Evolutionary conservation across 2,113 vertebrate genomes (phyloP).

Genomic region (Leptodactylus fuscus): DNA sequence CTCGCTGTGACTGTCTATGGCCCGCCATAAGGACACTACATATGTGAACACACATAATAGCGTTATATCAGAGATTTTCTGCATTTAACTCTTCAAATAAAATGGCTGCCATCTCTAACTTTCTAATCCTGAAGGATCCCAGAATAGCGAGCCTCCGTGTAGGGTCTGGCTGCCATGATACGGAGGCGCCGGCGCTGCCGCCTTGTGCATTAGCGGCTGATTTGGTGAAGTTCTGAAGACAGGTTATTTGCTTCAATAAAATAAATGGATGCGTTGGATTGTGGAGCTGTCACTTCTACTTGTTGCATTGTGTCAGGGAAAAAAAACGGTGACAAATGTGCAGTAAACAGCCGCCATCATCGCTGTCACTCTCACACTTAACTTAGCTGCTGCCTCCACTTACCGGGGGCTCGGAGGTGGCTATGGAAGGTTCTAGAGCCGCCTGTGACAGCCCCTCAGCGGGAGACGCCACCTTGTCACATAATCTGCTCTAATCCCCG

Average conservation of each 20-base stretch:
- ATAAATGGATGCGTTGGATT: slow-evolving; percentile 40
- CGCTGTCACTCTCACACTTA: neutral
- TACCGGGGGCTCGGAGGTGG: neutral
- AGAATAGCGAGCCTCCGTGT: too few species aligned
- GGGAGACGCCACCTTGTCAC: neutral
- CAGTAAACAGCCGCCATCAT: slow-evolving; percentile 22
- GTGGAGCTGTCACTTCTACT: slow-evolving; percentile 33
- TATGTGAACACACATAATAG: too few species aligned
- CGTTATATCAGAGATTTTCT: too few species aligned
- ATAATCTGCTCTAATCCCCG: neutral
- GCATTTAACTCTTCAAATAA: too few species aligned
- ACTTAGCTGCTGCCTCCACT: slow-evolving; percentile 12
- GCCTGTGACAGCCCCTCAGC: neutral
- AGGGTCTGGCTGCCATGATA: too few species aligned
- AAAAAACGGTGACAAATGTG: slow-evolving; percentile 18
- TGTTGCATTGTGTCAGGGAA: slow-evolving; percentile 1
- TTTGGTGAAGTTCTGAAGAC: slow-evolving; percentile 22
- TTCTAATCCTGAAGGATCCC: too few species aligned
- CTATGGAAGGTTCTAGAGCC: neutral
- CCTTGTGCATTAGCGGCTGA: slow-evolving; percentile 35
- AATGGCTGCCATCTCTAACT: too few species aligned
- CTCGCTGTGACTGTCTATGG: too few species aligned
- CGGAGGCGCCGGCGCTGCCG: neutral
- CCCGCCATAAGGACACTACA: too few species aligned
- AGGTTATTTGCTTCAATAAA: slow-evolving; percentile 39